Conservation (phyloP, 2,113 vertebrate genomes). For the Glareola pratincola region DNA sequence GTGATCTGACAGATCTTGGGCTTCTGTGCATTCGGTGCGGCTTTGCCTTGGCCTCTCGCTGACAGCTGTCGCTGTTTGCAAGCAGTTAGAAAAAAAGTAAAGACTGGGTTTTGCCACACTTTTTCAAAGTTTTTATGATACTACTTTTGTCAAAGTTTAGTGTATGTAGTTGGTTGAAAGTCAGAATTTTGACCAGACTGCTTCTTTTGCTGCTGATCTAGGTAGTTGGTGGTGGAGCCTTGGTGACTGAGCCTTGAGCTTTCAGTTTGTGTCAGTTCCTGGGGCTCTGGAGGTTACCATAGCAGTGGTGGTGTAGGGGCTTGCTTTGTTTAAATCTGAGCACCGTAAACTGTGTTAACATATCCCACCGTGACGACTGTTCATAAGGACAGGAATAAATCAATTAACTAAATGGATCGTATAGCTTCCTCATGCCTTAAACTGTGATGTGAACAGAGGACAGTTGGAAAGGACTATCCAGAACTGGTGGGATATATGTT, state of each 20-base stretch:
- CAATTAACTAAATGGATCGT: not conserved
- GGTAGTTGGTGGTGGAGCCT: not conserved
- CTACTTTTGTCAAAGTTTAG: not conserved
- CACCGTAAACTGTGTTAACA: not conserved
- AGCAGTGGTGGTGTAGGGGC: not conserved
- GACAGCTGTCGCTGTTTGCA: not conserved
- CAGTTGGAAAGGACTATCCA: not conserved
- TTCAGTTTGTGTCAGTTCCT: not conserved
- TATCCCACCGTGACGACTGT: accelerated
- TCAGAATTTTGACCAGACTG: not conserved
- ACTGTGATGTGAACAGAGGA: not conserved
- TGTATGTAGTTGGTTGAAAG: accelerated
- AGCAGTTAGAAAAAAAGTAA: not conserved
- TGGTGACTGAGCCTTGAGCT: not conserved
- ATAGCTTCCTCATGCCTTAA: not conserved
- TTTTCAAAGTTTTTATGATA: not conserved
- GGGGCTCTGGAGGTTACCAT: not conserved
- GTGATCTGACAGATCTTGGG: not conserved
- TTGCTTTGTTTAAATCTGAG: not conserved
- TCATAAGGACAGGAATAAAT: not conserved
- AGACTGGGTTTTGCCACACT: not conserved
- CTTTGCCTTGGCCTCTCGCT: not conserved
- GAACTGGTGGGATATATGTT: not conserved
- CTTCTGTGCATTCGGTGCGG: accelerated
- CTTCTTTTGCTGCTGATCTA: not conserved